Conservation (phyloP, 2,113 vertebrate genomes). For the Sturnira hondurensis region DNA sequence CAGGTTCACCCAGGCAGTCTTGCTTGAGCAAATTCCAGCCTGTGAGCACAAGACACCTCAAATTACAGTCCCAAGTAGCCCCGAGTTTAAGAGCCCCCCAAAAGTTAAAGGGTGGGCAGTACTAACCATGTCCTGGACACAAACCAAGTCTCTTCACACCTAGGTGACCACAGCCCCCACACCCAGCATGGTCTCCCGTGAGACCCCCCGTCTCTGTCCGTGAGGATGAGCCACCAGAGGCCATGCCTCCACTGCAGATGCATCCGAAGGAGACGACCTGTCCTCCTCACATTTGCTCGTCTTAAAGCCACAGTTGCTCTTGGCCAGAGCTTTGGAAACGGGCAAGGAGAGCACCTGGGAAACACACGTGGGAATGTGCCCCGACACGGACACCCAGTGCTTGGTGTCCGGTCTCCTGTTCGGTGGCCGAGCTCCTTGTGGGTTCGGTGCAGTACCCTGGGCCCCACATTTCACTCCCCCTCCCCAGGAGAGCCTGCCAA, state of each 20-base stretch:
- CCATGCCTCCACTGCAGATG: not conserved
- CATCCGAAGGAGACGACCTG: rapidly evolving
- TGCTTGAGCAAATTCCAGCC: constrained; percentile 18
- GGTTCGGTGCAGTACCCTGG: not conserved
- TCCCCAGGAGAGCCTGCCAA: not conserved
- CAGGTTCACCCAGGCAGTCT: not conserved
- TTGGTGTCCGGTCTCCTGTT: not conserved
- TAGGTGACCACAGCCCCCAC: not conserved
- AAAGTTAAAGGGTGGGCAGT: not conserved
- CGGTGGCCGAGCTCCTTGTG: not conserved
- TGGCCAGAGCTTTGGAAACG: not conserved
- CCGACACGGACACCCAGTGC: not conserved
- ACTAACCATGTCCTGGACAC: not conserved
- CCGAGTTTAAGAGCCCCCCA: not conserved
- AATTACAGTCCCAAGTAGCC: not conserved
- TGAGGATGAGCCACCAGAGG: not conserved
- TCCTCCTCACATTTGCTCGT: not conserved
- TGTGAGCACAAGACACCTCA: not conserved
- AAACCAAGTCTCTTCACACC: not conserved
- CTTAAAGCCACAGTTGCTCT: not conserved
- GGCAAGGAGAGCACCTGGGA: not conserved
- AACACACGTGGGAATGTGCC: not conserved
- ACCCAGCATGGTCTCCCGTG: not conserved
- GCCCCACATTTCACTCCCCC: not conserved
- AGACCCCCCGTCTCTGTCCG: not conserved